Base-by-base conservation (phyloP, 2,797 vertebrate genomes). In the Scleropages formosus region DNA sequence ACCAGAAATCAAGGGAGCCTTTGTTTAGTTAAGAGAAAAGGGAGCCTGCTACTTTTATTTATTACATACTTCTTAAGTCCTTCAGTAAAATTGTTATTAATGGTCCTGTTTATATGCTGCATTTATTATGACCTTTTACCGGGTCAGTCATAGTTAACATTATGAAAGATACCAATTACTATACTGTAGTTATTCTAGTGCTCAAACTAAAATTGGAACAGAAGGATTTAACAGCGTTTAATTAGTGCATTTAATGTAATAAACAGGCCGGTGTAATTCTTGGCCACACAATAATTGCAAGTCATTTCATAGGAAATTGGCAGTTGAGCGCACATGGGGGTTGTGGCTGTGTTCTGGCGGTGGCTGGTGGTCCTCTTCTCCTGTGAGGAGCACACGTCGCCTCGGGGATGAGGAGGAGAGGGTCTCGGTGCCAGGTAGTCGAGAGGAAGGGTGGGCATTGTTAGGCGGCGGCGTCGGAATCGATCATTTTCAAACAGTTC, bases 51-150 rank as follows among this genome's bases (percentile, higher is more conserved):
- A 26, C 56, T 70, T 71, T n/a, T 31, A 47, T 56, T 22, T 58
- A 53, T n/a, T 69, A 69, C 56, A 51, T 26, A 26, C 1, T 18
- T 71, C 71, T 68, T 49, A 16, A 10, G n/a, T 56, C 47, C 71
- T 15, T 56, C 27, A 27, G 47, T 56, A 56, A 27, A 56, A 18
- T 56, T 16, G 67, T 16, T 47, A 67, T 20, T 53, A n/a, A 3
- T 56, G 27, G 10, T 8, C 9, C 13, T 22, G 39, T 68, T 68
- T 9, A 44, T 22, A 39, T 68, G 8, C 20, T 27, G 11, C 7
- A 11, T 11, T 51, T 51, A 11, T 51, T 47, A 44, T 67, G 39
- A 20, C 11, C 27, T 49, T 68, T 68, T 68, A n/a, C 11, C 12
- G 46, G 11, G n/a, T 68, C 66, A 12, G 1, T 56, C 2, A 51